Evolutionary conservation across 2,888 invertebrate species (phyloP).

Genomic region (Rhaphigaster nebulosa): DNA sequence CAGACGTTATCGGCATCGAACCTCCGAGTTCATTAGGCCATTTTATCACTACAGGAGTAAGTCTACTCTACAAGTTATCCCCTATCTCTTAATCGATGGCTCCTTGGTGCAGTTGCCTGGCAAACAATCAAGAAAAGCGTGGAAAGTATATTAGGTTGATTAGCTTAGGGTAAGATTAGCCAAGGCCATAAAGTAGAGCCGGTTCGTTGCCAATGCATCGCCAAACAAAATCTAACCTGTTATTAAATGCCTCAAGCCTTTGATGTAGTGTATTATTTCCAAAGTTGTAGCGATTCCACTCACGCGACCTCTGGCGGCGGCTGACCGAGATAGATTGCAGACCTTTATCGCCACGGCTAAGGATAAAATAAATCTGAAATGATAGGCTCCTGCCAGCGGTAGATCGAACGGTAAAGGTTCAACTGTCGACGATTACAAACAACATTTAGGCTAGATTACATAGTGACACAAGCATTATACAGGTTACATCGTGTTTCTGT

Average conservation of each 20-base stretch:
- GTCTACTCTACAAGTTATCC: not conserved
- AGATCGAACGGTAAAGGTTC: not conserved
- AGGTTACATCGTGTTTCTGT: too few species aligned
- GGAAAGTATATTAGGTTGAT: slow-evolving; percentile 7
- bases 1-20: too few species aligned
- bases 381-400: not conserved
- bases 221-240: slow-evolving; percentile 46
- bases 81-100: not conserved
- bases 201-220: not conserved
- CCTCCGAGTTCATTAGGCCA: too few species aligned
- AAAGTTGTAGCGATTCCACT: not conserved
- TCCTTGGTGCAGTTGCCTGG: not conserved
- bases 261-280: slow-evolving; percentile 37
- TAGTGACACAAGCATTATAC: too few species aligned
- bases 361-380: not conserved
- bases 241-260: slow-evolving; percentile 1
- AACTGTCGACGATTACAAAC: not conserved
- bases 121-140: not conserved
- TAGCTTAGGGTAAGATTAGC: not conserved
- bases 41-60: too few species aligned
- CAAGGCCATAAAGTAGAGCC: not conserved
- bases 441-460: too few species aligned
- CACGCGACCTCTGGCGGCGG: not conserved
- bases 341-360: not conserved
- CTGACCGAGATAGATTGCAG: not conserved